Base-by-base conservation (phyloP, 1,140 invertebrate genomes). In the Megalopta genalis region DNA sequence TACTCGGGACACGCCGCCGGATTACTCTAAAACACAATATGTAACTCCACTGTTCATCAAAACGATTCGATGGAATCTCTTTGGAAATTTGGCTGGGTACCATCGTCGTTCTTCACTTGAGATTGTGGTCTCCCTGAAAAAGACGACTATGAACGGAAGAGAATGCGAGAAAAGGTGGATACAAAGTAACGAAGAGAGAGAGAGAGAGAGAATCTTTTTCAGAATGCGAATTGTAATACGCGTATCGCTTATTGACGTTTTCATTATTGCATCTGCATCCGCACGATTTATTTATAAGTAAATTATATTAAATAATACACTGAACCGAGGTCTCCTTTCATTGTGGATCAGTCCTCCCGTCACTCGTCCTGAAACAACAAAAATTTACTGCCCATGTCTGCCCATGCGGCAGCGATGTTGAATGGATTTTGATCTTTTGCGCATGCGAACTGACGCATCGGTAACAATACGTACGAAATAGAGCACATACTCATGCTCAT, bases 251-350 rank as follows among this genome's bases (percentile, higher is more conserved):
- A 90, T 92, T 93, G 90, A 92, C 91, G 91, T 93, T 92, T 92
- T 92, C 91, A 93, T 92, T 93, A 92, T 92, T 92, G 91, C 92
- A 93, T 93, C 92, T 90, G 91, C 92, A 93, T 92, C 88, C 88
- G 89, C 92, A 93, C 90, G 89, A 93, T 93, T 93, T 91, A 93
- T 93, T 93, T 92, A 93, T 93, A 93, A 93, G 93, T 92, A 92
- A 93, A 93, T 88, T 84, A 92, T 92, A 92, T 91, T 91, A 89
- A 91, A 89, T 89, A 89, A 90, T 81, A 81, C 66, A 81, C 75
- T 66, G n/a, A 69, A 73, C n/a, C n/a, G 23, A 32, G 1, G 21
- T 49, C 10, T 65, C 18, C 52, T 76, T 57, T 57, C 21, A n/a
- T 57, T 57, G n/a, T n/a, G 21, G 54, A 57, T 57, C 18, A 21